Percentiles rank a stretch among this genome's conserved stretches.
Conservation (phyloP, 1,140 invertebrate genomes). For the Olivierus martensii region DNA sequence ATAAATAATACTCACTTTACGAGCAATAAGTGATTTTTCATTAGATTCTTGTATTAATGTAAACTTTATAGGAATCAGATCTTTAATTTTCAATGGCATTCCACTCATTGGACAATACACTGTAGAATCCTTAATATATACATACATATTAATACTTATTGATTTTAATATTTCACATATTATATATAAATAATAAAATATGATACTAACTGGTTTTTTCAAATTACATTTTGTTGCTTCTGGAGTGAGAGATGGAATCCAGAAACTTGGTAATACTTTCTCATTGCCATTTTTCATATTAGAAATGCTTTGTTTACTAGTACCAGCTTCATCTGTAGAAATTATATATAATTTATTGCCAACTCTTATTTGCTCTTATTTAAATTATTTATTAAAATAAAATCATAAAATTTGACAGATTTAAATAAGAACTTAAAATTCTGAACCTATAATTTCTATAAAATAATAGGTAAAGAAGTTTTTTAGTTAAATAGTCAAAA, state of each 20-base stretch:
- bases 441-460: too few species aligned
- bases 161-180: constrained; percentile 3
- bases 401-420: too few species aligned
- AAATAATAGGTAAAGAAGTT: too few species aligned
- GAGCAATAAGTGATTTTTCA: constrained; percentile 36
- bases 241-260: constrained; percentile 91
- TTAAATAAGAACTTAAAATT: too few species aligned
- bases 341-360: too few species aligned
- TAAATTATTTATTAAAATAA: too few species aligned
- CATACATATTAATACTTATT: constrained; percentile 28
- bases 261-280: constrained; percentile 85
- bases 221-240: constrained; percentile 53
- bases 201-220: constrained; percentile 56
- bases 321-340: too few species aligned
- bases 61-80: constrained; percentile 88
- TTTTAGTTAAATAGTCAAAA: too few species aligned
- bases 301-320: constrained; percentile 35
- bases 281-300: constrained; percentile 54
- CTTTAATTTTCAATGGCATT: constrained; percentile 76
- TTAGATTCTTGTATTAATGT: constrained; percentile 60
- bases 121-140: constrained; percentile 17
- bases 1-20: constrained; percentile 31
- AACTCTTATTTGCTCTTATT: too few species aligned
- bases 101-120: constrained; percentile 91
- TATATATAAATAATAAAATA: neutral